Base-by-base conservation (phyloP, 2,888 invertebrate genomes). In the Conops quadrifasciatus region DNA sequence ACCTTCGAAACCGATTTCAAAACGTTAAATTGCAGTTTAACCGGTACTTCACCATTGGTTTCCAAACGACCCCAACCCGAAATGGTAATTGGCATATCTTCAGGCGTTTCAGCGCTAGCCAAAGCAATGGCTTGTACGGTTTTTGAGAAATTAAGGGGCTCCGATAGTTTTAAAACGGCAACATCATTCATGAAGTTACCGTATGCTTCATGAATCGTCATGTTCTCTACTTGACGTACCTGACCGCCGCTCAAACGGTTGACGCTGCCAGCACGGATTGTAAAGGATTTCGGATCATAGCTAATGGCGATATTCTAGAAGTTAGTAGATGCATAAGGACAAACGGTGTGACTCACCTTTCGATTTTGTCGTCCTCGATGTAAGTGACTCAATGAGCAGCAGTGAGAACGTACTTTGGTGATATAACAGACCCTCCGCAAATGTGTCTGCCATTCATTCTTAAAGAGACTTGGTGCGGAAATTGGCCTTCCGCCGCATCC, bases 391-490 rank as follows among this genome's bases (percentile, higher is more conserved):
- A 83, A 68, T 84, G 84, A 0, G 82, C 84, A n/a, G 84, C 82
- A 0, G 84, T 84, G 15, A 84, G 66, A 19, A 78, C 69, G 60
- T 70, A 77, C 13, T 67, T 71, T 19, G 73, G 58, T 21, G 72
- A 77, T 43, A 84, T 70, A 45, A 85, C 72, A 0, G 80, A 78
- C 16, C 80, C 85, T 24, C 81, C 82, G 47, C 84, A 84, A 19
- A 74, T 66, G 71, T 83, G 82, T 0, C 78, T 79, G 45, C 79
- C 67, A 13, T 67, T 70, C 1, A 74, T 75, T 56, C 81, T 80
- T 59, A 86, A 43, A 0, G 87, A 86, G 2, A 84, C 77, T 77
- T 84, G 85, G 76, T 84, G 81, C 0, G 87, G 86, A 74, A 84
- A 83, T 62, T 85, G 82, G 11, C 81, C 84, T 15, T 80, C 75